Conservation (phyloP, 2,797 vertebrate species). For the Danio kyathit region DNA sequence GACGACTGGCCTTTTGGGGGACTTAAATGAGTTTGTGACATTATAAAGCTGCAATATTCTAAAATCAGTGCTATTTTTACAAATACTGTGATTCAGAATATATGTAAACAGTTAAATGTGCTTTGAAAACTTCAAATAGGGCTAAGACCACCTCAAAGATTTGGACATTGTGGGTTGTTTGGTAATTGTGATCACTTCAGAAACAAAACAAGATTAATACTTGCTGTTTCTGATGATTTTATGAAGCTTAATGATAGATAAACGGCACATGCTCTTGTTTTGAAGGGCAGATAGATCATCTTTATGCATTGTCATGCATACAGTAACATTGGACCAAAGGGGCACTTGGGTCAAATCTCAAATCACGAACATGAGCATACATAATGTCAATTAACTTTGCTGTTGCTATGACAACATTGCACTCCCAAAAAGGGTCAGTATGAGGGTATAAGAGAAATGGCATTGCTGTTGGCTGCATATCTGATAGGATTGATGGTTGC, state of each 20-base stretch:
- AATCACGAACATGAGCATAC: not conserved
- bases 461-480: conserved; percentile 33
- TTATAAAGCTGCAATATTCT: too few species aligned
- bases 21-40: too few species aligned
- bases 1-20: too few species aligned
- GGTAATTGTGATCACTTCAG: too few species aligned
- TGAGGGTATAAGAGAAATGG: conserved; percentile 43
- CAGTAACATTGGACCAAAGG: not conserved
- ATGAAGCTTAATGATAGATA: too few species aligned
- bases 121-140: too few species aligned
- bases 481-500: conserved; percentile 52
- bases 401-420: conserved; percentile 8
- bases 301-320: conserved; percentile 1
- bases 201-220: too few species aligned
- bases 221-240: not conserved
- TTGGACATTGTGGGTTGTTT: too few species aligned
- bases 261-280: not conserved
- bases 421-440: not conserved
- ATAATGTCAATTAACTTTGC: not conserved
- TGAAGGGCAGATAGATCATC: not conserved
- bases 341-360: not conserved
- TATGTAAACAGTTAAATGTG: too few species aligned
- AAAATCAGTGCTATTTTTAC: too few species aligned
- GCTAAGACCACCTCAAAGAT: too few species aligned
- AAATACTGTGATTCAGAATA: too few species aligned